Conservation (phyloP, 2,113 vertebrate genomes). For the Neotoma lepida region DNA sequence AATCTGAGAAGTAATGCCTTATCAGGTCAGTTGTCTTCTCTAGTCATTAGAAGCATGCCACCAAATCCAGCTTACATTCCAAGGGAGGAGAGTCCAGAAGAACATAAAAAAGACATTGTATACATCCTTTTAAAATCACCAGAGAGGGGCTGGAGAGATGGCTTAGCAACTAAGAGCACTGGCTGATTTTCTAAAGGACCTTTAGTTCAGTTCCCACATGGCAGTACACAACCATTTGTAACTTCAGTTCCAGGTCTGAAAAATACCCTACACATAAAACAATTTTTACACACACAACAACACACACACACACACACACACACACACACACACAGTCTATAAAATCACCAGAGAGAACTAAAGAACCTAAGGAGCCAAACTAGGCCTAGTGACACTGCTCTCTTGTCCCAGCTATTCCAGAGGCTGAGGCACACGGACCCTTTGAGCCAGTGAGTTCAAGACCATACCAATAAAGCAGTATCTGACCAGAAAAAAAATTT, state of each 20-base stretch:
- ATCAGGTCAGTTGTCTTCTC: not conserved
- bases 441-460: not conserved
- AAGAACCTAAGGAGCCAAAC: not conserved
- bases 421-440: not conserved
- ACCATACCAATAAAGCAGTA: not conserved
- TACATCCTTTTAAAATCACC: conserved; percentile 9
- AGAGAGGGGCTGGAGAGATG: not conserved
- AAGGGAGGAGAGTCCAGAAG: not conserved
- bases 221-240: not conserved
- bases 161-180: not conserved
- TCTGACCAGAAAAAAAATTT: no score
- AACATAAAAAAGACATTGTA: not conserved
- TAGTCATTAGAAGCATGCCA: not conserved
- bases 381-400: not conserved
- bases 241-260: not conserved
- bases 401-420: not conserved
- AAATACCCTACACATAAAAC: not conserved
- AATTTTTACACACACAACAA: no score
- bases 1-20: not conserved
- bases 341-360: not conserved
- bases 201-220: not conserved
- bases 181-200: not conserved
- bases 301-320: no score
- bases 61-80: not conserved
- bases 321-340: not conserved